Evolutionary conservation across 2,888 invertebrate genomes (phyloP), one percentile per base, ranked within the genome.

Genomic region (Microctonus aethiopoides): DNA sequence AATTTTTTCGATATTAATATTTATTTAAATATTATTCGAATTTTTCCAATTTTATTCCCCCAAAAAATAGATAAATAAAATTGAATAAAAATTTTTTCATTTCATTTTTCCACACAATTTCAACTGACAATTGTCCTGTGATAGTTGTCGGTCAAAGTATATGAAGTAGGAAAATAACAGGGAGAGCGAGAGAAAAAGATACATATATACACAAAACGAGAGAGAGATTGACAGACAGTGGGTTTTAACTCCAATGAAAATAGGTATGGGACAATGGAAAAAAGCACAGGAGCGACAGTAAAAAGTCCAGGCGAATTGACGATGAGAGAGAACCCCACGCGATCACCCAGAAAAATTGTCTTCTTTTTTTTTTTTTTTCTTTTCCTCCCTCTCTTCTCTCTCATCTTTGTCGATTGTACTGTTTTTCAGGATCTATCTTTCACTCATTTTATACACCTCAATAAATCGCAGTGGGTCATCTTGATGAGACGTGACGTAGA

Each of bases 401-500:
- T n/a, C n/a, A n/a, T n/a, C n/a, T n/a, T n/a, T n/a, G n/a, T n/a
- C n/a, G n/a, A n/a, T n/a, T n/a, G n/a, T n/a, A n/a, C n/a, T n/a
- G n/a, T n/a, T n/a, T n/a, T n/a, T n/a, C n/a, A n/a, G n/a, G n/a
- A n/a, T n/a, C n/a, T n/a, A n/a, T n/a, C n/a, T n/a, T n/a, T n/a
- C n/a, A n/a, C n/a, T n/a, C n/a, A n/a, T n/a, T n/a, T n/a, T n/a
- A n/a, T 46, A 46, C 16, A 16, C 16, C 16, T 46, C 46, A 46
- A 29, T 46, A 46, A 29, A 54, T 51, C 62, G 54, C 46, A 46
- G 39, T 32, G 22, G 54, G 56, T 46, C 63, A 56, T 56, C 36
- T 56, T 54, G 34, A 41, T 46, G 62, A 62, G 32, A 46, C 62
- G 26, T 62, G 62, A 65, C 65, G 56, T 65, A 9, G 65, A 41